Evolutionary conservation across 1,140 invertebrate genomes (phyloP), one percentile per base, ranked within the genome.

Genomic region (Maniola jurtina): DNA sequence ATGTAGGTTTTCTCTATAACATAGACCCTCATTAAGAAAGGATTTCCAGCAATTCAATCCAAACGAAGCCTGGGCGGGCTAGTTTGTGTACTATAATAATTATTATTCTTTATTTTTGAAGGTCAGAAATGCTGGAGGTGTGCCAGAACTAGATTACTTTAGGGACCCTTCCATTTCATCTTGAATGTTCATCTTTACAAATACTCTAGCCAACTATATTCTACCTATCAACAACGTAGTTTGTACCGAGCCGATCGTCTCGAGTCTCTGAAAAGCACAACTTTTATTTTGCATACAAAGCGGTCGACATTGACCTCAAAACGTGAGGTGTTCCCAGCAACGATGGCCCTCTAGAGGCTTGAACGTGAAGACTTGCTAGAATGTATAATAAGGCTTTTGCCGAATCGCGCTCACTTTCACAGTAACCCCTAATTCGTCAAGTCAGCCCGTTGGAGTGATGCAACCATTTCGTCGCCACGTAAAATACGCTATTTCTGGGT

Each of bases 231-330:
- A 55, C 55, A 40, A 57, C 9, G 15, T 57, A 11, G 55, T 40
- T 15, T 5, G 6, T 25, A 54, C 8, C 25, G 33, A n/a, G 38
- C 36, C 54, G 33, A 55, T 40, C 59, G 40, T 25, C 36, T 54
- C n/a, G 13, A 38, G 47, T 54, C 47, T 69, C 38, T 47, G 25
- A 64, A 71, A 71, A 67, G 69, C 61, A 64, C 61, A 71, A 71
- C 61, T 71, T 64, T 71, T 71, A 71, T 71, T 71, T 68, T 64
- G 67, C 66, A 69, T 72, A 63, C 71, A 66, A 68, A 73, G 65
- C 68, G 62, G 62, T 70, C 70, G 71, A 73, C 76, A 78, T 72
- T 76, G 76, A 73, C 73, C 76, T 62, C 57, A 70, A 73, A 77
- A 72, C 62, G 73, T 73, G 68, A 73, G 70, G 64, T 67, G 62